phyloP scores from a whole-genome alignment of 2,888 invertebrate genomes.

The Prenolepis imparis region DNA sequence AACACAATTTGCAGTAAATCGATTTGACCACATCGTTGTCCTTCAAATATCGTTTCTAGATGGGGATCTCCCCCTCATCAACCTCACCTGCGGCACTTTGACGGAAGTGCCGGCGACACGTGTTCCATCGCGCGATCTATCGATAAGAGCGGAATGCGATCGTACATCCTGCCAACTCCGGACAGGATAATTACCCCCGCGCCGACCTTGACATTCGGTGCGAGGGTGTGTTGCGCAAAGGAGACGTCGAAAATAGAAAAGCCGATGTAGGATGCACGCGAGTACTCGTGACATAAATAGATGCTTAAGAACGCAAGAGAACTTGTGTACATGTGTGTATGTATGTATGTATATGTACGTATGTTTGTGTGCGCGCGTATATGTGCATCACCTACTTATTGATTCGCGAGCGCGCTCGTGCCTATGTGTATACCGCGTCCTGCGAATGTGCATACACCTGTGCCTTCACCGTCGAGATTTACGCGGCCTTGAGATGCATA shows the following conservation, averaged over 20 bases:
- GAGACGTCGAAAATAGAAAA: conserved; percentile 75
- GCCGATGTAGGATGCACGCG: conserved; percentile 74
- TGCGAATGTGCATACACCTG: conserved; percentile 18
- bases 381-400: conserved; percentile 36
- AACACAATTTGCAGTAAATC: not conserved
- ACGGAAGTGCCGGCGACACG: conserved; percentile 29
- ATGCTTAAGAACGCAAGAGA: conserved; percentile 56
- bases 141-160: conserved; percentile 40
- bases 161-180: not conserved
- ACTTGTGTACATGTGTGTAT: not conserved
- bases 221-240: conserved; percentile 45
- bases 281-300: conserved; percentile 74
- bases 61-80: not conserved
- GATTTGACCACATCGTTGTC: not conserved
- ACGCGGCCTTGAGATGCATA: conserved; percentile 70
- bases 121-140: conserved; percentile 23
- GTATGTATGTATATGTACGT: not conserved
- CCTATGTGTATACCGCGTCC: not conserved
- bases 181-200: conserved; percentile 62
- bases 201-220: conserved; percentile 74
- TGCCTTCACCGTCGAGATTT: conserved; percentile 61
- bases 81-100: not conserved
- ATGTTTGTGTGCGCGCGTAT: not conserved
- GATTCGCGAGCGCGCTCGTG: conserved; percentile 39
- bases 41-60: conserved; percentile 15